These are phyloP conservation scores for Aphelocoma californica DNA, from an alignment of 2,797 vertebrate genomes.

Conservation along the genomic window DNA sequence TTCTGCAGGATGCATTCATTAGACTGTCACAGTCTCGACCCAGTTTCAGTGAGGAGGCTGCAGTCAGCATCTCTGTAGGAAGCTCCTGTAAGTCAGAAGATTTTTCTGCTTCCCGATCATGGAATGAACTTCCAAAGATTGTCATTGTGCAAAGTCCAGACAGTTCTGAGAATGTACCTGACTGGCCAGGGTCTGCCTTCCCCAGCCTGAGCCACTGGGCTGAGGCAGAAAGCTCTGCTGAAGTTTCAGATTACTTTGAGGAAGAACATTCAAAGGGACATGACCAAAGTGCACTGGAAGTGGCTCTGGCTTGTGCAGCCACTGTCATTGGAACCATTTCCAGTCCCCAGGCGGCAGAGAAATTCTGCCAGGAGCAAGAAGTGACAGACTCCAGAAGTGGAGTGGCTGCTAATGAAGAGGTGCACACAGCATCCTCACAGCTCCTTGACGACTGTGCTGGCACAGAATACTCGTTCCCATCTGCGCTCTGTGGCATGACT, in stretches of 20 bases:
- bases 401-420: constrained; percentile 43
- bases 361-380: constrained; percentile 79
- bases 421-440: constrained; percentile 36
- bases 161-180: constrained; percentile 78
- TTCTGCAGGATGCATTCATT: constrained; percentile 95
- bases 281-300: constrained; percentile 83
- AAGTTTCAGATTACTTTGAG: constrained; percentile 31
- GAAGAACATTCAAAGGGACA: constrained; percentile 64
- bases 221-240: constrained; percentile 64
- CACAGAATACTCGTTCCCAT: constrained; percentile 84
- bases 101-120: constrained; percentile 72
- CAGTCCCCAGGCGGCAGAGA: constrained; percentile 85
- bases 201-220: constrained; percentile 60
- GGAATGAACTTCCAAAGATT: constrained; percentile 94
- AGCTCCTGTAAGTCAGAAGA: constrained; percentile 68
- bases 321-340: constrained; percentile 93
- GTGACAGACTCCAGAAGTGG: not conserved
- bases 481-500: constrained; percentile 90
- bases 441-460: not conserved
- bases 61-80: constrained; percentile 76
- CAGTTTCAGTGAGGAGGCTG: constrained; percentile 80
- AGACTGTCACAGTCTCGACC: constrained; percentile 89
- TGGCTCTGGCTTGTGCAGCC: constrained; percentile 91
- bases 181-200: constrained; percentile 80
- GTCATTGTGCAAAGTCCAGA: constrained; percentile 97